Percentiles rank a stretch among this genome's conserved stretches.
phyloP scores from a whole-genome alignment of 1,140 invertebrate genomes.

The Nymphalis io region DNA sequence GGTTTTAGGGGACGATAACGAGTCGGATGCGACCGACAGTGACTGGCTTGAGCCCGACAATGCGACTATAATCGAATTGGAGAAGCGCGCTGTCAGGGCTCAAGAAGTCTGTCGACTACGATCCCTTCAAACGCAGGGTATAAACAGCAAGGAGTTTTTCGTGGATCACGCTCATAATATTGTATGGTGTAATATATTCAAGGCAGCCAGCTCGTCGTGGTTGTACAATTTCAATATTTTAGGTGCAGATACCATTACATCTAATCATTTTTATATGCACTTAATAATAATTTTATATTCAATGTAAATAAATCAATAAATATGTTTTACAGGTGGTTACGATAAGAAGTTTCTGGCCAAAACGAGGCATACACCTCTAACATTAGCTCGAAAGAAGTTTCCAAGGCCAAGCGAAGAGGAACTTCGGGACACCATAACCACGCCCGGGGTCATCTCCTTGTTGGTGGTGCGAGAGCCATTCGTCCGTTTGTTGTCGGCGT shows the following conservation, averaged over 20 bases:
- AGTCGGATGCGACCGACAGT: constrained; percentile 41
- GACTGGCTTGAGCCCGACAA: constrained; percentile 67
- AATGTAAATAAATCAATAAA: constrained; percentile 29
- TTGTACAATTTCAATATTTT: constrained; percentile 90
- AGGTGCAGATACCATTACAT: constrained; percentile 57
- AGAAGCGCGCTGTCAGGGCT: constrained; percentile 48
- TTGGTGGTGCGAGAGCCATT: constrained; percentile 95
- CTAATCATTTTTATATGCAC: not conserved
- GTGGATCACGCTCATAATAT: constrained; percentile 86
- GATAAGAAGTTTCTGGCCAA: constrained; percentile 82
- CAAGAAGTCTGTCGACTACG: constrained; percentile 53
- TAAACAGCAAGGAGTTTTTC: constrained; percentile 86
- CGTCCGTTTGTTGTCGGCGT: constrained; percentile 93
- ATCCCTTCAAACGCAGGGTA: constrained; percentile 45
- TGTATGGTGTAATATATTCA: constrained; percentile 90
- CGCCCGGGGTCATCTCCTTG: constrained; percentile 84
- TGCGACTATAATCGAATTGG: constrained; percentile 56
- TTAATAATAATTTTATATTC: not conserved
- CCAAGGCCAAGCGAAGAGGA: constrained; percentile 82
- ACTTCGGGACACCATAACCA: constrained; percentile 74
- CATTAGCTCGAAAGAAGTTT: constrained; percentile 83
- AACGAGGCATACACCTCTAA: constrained; percentile 82
- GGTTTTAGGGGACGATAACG: constrained; percentile 63
- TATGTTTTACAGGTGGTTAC: constrained; percentile 79
- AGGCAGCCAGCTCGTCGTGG: constrained; percentile 90